Evolutionary conservation across 2,113 vertebrate species (phyloP).

Genomic region (Catharus minimus): DNA sequence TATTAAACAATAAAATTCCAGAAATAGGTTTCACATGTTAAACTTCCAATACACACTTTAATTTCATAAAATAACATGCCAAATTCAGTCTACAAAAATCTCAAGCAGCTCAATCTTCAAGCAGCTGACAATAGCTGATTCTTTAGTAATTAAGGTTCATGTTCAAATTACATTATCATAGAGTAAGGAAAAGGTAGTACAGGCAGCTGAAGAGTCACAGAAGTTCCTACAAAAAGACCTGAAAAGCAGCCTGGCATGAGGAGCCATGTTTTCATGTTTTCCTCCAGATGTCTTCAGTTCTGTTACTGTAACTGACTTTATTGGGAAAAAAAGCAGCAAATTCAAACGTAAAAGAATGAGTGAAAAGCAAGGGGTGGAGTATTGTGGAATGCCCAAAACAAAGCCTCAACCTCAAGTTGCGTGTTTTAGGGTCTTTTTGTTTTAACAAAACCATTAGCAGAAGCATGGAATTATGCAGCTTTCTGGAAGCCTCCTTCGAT

Average conservation of each 20-base stretch:
- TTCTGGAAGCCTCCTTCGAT: neutral
- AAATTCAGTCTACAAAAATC: neutral
- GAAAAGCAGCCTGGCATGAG: neutral
- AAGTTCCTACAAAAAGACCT: neutral
- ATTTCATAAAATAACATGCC: neutral
- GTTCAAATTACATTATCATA: neutral
- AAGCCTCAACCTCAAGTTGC: neutral
- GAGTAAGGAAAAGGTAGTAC: neutral
- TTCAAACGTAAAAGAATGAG: neutral
- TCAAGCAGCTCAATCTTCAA: neutral
- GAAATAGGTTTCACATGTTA: neutral
- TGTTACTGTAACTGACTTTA: neutral
- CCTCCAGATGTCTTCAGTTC: neutral
- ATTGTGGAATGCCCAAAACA: neutral
- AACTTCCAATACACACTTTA: neutral
- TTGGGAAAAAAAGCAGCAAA: neutral
- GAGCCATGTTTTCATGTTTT: neutral
- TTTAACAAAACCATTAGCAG: neutral
- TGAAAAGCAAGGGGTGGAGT: rapidly evolving
- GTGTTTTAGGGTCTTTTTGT: neutral
- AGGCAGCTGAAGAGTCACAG: neutral
- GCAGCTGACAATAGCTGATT: neutral
- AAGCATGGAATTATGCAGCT: neutral
- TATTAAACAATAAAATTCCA: neutral
- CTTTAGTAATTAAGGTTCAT: neutral